Conservation (phyloP, 1,140 invertebrate species). For the Bombus pascuorum region DNA sequence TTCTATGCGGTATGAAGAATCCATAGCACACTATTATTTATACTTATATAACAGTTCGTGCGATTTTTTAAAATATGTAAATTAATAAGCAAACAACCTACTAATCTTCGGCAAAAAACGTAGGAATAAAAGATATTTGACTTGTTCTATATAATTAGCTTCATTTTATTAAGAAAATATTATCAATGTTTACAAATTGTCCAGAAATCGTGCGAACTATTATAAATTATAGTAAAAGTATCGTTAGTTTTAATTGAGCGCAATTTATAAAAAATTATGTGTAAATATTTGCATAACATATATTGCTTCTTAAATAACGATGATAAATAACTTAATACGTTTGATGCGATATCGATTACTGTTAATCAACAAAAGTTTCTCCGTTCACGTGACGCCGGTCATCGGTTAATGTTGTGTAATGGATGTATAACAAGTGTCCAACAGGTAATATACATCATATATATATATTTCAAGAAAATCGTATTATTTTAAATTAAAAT, state of each 20-base stretch:
- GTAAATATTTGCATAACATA: background rate
- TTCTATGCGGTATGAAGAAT: constrained; percentile 72
- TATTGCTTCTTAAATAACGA: background rate
- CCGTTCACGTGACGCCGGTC: too few species aligned
- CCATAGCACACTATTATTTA: background rate
- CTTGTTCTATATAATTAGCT: background rate
- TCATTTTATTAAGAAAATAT: background rate
- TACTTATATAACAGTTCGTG: background rate
- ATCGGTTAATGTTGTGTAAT: too few species aligned
- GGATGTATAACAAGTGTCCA: too few species aligned
- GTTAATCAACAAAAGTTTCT: background rate
- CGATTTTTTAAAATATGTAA: background rate
- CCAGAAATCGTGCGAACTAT: background rate
- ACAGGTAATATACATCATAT: too few species aligned
- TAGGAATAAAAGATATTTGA: background rate
- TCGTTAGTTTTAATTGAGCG: too few species aligned
- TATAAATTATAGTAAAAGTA: background rate
- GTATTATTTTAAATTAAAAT: too few species aligned
- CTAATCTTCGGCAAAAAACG: background rate
- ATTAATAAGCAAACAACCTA: background rate
- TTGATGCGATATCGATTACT: background rate
- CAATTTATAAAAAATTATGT: too few species aligned
- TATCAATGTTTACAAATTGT: background rate
- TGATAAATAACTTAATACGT: background rate
- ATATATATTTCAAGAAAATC: too few species aligned